Base-by-base conservation (phyloP, 2,888 invertebrate species). In the Apodemia zela region DNA sequence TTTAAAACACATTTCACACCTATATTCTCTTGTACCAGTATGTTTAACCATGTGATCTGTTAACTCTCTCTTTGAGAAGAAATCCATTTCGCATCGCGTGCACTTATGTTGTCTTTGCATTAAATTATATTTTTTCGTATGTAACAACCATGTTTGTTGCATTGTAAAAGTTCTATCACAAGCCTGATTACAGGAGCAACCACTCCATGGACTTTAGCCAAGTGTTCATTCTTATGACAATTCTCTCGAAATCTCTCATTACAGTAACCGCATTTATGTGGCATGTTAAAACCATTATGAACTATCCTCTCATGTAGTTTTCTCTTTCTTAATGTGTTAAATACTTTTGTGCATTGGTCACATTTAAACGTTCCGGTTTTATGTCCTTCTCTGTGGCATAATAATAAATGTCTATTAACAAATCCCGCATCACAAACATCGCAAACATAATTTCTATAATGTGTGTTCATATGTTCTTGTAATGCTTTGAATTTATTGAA, bases 1-100 rank as follows among this genome's bases (percentile, higher is more conserved):
- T 61, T 85, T 85, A 0, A 70, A 71, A 58, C 88, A 88, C 1
- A 82, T 64, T 21, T 79, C 75, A 62, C 87, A 88, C 25, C 84
- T 75, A 49, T 81, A 90, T 7, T 87, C 82, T 67, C 84, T 88
- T 0, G 75, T 75, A 0, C 81, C 84, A 0, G 86, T 83, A 68
- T 92, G 92, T 17, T 78, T 85, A 11, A 87, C 71, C 73, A 76
- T 74, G 54, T 85, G 84, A 6, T 71, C 72, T 0, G 72, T 74
- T 17, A 80, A 61, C 25, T 72, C 73, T 4, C 65, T 59, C 49
- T 68, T 67, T 0, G 67, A 70, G 58, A 73, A 81, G 66, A 84
- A 85, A 0, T 73, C 72, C 71, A 81, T 88, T 1, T 84, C 86
- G 49, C 92, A 92, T 3, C 79, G 69, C 0, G 76, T 70, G 59